Base-by-base conservation (phyloP, 1,140 invertebrate species). In the Gerris buenoi region DNA sequence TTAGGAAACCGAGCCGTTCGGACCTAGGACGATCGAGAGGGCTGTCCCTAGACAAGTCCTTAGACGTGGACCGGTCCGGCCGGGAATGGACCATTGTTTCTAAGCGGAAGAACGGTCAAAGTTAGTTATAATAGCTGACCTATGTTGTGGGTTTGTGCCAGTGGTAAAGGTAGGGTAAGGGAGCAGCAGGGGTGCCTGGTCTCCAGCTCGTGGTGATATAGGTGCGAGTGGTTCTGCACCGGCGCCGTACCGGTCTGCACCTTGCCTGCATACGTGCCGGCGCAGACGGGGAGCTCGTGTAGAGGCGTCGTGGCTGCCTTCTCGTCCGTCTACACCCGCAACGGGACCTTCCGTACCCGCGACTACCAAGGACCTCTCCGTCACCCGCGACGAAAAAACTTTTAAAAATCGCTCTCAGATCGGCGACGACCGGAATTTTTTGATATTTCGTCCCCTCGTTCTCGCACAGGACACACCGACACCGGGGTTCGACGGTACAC, bases 81-180 rank as follows among this genome's bases (percentile, higher is more conserved):
- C n/a, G n/a, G n/a, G n/a, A n/a, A n/a, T n/a, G n/a, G n/a, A n/a
- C n/a, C n/a, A n/a, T n/a, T n/a, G n/a, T n/a, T n/a, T n/a, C n/a
- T n/a, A n/a, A n/a, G n/a, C n/a, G n/a, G n/a, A n/a, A n/a, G n/a
- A n/a, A n/a, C n/a, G n/a, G n/a, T n/a, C n/a, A n/a, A n/a, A n/a
- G n/a, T n/a, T n/a, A n/a, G n/a, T n/a, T n/a, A n/a, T n/a, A n/a
- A n/a, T n/a, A n/a, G n/a, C n/a, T n/a, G n/a, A 72, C 71, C 67
- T 69, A 72, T 72, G 65, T 72, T 72, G 68, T 72, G 71, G 27
- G 68, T 66, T 66, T 72, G 71, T 1, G 71, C 70, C 65, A 72
- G 66, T 29, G 69, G 68, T n/a, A 70, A 64, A 2, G 71, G 70
- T 63, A 72, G 60, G 62, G 70, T 69, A n/a, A 72, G 33, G 65